phyloP scores from a whole-genome alignment of 1,140 invertebrate species.

The Sycophaga agraensis region DNA sequence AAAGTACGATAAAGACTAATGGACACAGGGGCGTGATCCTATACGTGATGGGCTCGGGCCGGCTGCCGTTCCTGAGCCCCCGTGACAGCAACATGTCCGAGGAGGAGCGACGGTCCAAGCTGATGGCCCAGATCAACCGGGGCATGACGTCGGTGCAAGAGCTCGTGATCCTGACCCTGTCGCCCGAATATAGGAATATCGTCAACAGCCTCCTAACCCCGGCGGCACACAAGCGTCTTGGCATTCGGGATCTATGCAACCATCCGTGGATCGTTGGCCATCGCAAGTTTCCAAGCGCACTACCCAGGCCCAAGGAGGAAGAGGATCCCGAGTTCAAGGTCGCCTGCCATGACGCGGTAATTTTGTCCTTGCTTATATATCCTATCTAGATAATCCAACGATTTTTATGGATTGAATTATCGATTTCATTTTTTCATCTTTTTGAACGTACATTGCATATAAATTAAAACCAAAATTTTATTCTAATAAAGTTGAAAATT shows the following conservation, averaged over 20 bases:
- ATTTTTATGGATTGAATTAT: neutral
- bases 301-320: neutral
- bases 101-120: slow-evolving; percentile 61
- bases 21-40: slow-evolving; percentile 67
- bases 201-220: slow-evolving; percentile 54
- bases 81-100: slow-evolving; percentile 53
- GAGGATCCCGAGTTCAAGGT: neutral
- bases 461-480: neutral
- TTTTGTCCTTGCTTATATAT: neutral
- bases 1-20: no score
- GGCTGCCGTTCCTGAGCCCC: slow-evolving; percentile 64
- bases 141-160: slow-evolving; percentile 59
- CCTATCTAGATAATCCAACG: neutral
- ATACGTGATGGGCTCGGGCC: slow-evolving; percentile 69
- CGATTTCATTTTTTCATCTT: neutral
- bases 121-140: slow-evolving; percentile 65
- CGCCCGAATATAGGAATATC: slow-evolving; percentile 47
- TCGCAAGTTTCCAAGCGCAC: neutral
- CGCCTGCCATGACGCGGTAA: neutral
- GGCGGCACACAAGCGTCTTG: slow-evolving; percentile 51
- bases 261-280: slow-evolving; percentile 54
- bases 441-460: neutral
- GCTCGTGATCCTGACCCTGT: slow-evolving; percentile 34
- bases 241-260: slow-evolving; percentile 52
- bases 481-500: neutral